phyloP scores from a whole-genome alignment of 2,797 vertebrate genomes.

The Florisuga fusca region DNA sequence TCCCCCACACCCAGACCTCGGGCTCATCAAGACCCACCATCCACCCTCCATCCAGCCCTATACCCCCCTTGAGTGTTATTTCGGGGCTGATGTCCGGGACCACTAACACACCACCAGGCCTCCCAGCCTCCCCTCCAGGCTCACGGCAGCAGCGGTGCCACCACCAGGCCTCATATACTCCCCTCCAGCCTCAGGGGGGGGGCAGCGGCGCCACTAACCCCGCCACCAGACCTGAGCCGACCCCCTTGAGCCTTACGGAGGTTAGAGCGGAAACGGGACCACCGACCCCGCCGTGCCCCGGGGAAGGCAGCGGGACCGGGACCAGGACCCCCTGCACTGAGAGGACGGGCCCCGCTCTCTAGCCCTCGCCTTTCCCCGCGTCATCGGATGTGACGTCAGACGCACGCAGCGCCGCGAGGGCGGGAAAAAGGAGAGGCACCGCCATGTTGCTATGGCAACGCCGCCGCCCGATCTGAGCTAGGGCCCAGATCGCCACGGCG shows the following conservation, averaged over 20 bases:
- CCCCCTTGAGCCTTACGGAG: background rate
- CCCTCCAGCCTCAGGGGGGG: background rate
- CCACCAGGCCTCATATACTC: background rate
- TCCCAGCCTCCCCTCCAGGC: background rate
- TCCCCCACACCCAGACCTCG: background rate
- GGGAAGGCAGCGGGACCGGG: background rate
- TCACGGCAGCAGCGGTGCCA: background rate
- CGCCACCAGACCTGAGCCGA: fast-evolving
- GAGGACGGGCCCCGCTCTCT: background rate
- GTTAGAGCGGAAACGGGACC: fast-evolving
- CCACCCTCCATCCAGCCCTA: background rate
- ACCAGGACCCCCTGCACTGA: background rate
- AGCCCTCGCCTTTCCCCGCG: background rate
- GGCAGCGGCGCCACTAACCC: background rate
- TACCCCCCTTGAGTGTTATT: fast-evolving
- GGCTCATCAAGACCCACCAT: fast-evolving
- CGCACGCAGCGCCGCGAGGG: fast-evolving
- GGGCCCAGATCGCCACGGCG: background rate
- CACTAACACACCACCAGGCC: too few species aligned
- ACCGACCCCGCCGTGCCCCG: fast-evolving
- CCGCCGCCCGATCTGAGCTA: fast-evolving
- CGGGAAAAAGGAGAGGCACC: fast-evolving
- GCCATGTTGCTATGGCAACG: background rate
- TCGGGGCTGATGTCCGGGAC: background rate
- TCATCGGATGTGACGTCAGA: background rate